Evolutionary conservation across 53 echinoderm and acorn worm genomes (phyloP), one percentile per base, ranked within the genome.

Genomic region (Patiria pectinifera): DNA sequence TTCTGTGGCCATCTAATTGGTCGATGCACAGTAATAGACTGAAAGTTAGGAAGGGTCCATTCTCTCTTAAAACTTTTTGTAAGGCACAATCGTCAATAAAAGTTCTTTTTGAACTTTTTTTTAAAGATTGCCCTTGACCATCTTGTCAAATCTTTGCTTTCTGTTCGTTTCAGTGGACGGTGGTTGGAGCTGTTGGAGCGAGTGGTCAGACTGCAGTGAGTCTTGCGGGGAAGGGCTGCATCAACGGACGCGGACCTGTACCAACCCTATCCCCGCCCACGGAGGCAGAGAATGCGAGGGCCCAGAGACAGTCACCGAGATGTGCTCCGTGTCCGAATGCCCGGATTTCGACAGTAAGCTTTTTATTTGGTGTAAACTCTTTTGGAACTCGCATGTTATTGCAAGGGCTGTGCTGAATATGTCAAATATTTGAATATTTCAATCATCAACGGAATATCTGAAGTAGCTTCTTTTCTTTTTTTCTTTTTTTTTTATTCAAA

Each of bases 121-220:
- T 35, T 35, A 35, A 35, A 35, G 35, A 35, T 66, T 66, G 14
- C 19, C 19, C 15, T 66, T 66, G 66, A 11, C 11, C 35, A 35
- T 35, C 35, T 1, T 0, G 35, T 35, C 35, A 35, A 35, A 35
- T 19, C 44, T 15, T 70, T 26, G 49, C 18, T 19, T 53, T 48
- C 10, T 12, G 8, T 47, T 4, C n/a, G 5, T 93, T 43, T 8
- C 87, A 98, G 98, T 98, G 26, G 81, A 96, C 60, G 98, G 96
- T 48, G 94, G 94, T 11, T 98, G 98, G 98, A 86, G 92, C 45
- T 96, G 96, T 83, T 98, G 98, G 98, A 77, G 81, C 23, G 94
- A 95, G 8, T 98, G 96, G 96, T 89, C 80, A 7, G 94, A 93
- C 15, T 98, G 98, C 69, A 94, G 96, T 18, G 94, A 84, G 23